Conservation (phyloP, 2,888 invertebrate species). For the Drosophila helvetica region DNA sequence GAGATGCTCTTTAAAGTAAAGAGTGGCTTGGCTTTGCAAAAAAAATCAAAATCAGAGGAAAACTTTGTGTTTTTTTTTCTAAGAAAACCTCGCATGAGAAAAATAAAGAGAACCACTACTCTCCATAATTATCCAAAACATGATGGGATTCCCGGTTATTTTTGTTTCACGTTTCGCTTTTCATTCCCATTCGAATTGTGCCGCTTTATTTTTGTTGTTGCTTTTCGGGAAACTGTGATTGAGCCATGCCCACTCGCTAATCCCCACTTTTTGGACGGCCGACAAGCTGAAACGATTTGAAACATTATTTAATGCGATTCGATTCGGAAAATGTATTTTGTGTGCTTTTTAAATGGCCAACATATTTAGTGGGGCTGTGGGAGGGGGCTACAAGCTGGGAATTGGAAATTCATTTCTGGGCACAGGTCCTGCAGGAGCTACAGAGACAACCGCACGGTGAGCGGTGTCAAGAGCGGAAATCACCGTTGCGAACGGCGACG, state of each 20-base stretch:
- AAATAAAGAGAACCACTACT: background rate
- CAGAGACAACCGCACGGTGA: slow-evolving; percentile 31
- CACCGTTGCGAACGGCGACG: slow-evolving; percentile 12
- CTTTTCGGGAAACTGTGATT: slow-evolving; percentile 54
- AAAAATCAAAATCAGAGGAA: slow-evolving; percentile 40
- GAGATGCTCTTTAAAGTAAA: background rate
- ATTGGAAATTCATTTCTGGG: slow-evolving; percentile 69
- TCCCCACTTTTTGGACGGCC: slow-evolving; percentile 52
- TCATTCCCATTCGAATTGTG: slow-evolving; percentile 31
- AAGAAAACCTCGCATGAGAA: too few relatives aligned
- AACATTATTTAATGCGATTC: slow-evolving; percentile 70
- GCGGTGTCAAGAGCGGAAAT: slow-evolving; percentile 27
- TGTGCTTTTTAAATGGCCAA: slow-evolving; percentile 59
- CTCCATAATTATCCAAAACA: background rate
- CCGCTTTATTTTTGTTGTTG: slow-evolving; percentile 26
- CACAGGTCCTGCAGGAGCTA: slow-evolving; percentile 36
- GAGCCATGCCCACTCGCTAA: slow-evolving; percentile 56
- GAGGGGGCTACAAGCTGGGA: slow-evolving; percentile 39
- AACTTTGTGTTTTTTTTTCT: background rate
- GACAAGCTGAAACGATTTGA: slow-evolving; percentile 53
- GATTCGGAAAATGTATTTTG: slow-evolving; percentile 33
- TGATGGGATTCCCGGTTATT: background rate
- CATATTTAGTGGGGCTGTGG: slow-evolving; percentile 52
- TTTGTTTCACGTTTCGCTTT: too few relatives aligned
- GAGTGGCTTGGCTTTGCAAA: background rate